Percentiles rank a stretch among this genome's conserved stretches.
Conservation (phyloP, 1,140 invertebrate genomes). For the Lineus longissimus region DNA sequence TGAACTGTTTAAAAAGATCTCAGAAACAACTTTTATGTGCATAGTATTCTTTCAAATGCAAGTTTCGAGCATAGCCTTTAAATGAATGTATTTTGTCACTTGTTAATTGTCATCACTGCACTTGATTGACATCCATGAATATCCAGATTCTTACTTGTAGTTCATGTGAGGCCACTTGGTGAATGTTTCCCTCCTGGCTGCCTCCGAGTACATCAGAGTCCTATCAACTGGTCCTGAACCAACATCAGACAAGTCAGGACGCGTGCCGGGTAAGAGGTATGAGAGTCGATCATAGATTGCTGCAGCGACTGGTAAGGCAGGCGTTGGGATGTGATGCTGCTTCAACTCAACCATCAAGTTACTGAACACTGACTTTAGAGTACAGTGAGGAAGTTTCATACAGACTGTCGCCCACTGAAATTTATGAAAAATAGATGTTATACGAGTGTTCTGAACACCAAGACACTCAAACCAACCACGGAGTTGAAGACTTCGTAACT, state of each 20-base stretch:
- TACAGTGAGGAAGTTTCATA: constrained; percentile 71
- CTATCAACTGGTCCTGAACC: constrained; percentile 39
- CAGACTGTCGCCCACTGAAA: constrained; percentile 87
- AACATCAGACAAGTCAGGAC: constrained; percentile 23
- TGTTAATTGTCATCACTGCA: too few relatives aligned
- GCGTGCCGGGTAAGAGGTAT: constrained; percentile 60
- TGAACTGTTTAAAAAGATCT: too few relatives aligned
- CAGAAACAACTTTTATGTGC: too few relatives aligned
- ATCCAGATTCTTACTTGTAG: constrained; percentile 72
- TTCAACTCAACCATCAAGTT: constrained; percentile 77
- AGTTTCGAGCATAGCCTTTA: too few relatives aligned
- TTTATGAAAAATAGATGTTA: constrained; percentile 23
- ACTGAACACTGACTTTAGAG: constrained; percentile 72
- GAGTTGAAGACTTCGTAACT: too few relatives aligned
- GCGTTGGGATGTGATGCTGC: constrained; percentile 73
- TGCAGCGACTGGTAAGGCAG: constrained; percentile 80
- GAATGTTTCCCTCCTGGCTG: constrained; percentile 82
- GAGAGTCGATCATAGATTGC: constrained; percentile 80
- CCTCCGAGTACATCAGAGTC: constrained; percentile 80
- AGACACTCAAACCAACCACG: too few relatives aligned
- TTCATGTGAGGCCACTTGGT: constrained; percentile 93
- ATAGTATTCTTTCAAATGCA: too few relatives aligned
- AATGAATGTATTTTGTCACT: constrained; percentile 2
- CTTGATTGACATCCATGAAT: too few relatives aligned
- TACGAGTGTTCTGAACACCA: neutral